Conservation (phyloP, 2,888 invertebrate genomes). For the Chrysolina americana region DNA sequence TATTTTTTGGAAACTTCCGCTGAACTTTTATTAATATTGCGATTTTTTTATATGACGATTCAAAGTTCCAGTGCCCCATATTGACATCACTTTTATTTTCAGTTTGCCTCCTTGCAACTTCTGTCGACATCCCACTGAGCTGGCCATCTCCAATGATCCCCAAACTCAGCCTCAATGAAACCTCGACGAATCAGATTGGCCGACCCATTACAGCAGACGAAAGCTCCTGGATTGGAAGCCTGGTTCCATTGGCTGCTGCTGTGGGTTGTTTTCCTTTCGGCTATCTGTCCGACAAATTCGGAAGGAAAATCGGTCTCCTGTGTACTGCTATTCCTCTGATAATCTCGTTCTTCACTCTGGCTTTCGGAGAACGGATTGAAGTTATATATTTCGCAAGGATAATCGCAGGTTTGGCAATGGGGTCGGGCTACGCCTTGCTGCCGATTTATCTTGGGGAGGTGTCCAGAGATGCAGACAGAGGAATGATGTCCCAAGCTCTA, state of each 20-base stretch:
- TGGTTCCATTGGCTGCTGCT: conserved; percentile 69
- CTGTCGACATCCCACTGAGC: conserved; percentile 53
- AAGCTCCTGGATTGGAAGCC: conserved; percentile 72
- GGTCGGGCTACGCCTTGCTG: conserved; percentile 80
- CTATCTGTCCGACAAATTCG: conserved; percentile 75
- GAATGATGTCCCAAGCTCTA: conserved; percentile 77
- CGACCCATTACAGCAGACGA: conserved; percentile 63
- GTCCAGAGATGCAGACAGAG: conserved; percentile 81
- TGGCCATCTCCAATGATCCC: conserved; percentile 58
- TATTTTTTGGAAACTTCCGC: no score
- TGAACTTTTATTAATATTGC: no score
- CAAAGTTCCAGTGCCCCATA: no score
- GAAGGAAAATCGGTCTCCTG: conserved; percentile 78
- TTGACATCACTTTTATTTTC: conserved; percentile 33
- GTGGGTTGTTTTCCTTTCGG: conserved; percentile 80
- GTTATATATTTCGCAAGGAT: conserved; percentile 66
- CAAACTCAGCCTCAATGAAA: conserved; percentile 55
- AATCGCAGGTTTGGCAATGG: conserved; percentile 77
- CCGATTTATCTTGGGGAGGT: conserved; percentile 92
- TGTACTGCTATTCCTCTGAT: conserved; percentile 63
- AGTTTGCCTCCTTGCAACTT: conserved; percentile 55
- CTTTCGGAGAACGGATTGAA: conserved; percentile 49
- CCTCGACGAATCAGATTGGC: conserved; percentile 62
- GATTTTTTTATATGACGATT: no score
- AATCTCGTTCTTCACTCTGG: conserved; percentile 50